These are phyloP conservation scores for Nannobrachium achirus DNA, from an alignment of 2,113 vertebrate species.

Conservation along the genomic window DNA sequence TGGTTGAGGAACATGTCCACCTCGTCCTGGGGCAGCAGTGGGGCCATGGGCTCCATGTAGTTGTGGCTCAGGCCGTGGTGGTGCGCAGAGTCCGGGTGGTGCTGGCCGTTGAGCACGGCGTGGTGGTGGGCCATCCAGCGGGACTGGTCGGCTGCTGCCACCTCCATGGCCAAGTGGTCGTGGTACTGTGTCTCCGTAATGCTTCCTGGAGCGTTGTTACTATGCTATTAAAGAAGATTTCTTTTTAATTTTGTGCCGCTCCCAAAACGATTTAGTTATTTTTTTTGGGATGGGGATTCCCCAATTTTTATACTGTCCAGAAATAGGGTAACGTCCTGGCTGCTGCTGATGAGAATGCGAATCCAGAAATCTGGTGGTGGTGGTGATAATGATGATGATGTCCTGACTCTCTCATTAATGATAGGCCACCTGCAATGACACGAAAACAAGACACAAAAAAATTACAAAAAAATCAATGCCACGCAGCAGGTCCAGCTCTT, in stretches of 20 bases:
- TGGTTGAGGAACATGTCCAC: slow-evolving; percentile 99
- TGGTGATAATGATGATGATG: no score
- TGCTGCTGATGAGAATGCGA: not conserved
- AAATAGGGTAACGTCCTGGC: no score
- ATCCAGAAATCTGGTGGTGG: slow-evolving; percentile 1
- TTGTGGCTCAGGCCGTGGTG: slow-evolving; percentile 95
- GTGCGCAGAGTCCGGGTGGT: slow-evolving; percentile 97
- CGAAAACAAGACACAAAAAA: slow-evolving; percentile 26
- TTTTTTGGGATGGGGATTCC: no score
- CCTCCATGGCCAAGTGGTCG: slow-evolving; percentile 85
- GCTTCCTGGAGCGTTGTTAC: no score
- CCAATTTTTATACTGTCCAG: no score
- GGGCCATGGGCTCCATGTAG: slow-evolving; percentile 97
- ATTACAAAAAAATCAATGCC: slow-evolving; percentile 18
- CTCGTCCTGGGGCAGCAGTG: slow-evolving; percentile 97
- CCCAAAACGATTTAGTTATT: no score
- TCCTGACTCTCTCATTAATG: slow-evolving; percentile 59
- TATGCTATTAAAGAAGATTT: no score
- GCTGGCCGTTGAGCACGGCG: slow-evolving; percentile 94
- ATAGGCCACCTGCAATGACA: slow-evolving; percentile 65
- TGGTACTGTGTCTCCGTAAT: not conserved
- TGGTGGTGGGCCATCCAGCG: slow-evolving; percentile 99
- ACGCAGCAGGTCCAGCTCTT: not conserved
- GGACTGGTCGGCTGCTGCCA: slow-evolving; percentile 94
- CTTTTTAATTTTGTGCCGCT: no score